Percentiles rank a stretch among this genome's conserved stretches.
These are phyloP conservation scores for Luperina testacea DNA, from an alignment of 2,888 invertebrate species.

Conservation along the genomic window DNA sequence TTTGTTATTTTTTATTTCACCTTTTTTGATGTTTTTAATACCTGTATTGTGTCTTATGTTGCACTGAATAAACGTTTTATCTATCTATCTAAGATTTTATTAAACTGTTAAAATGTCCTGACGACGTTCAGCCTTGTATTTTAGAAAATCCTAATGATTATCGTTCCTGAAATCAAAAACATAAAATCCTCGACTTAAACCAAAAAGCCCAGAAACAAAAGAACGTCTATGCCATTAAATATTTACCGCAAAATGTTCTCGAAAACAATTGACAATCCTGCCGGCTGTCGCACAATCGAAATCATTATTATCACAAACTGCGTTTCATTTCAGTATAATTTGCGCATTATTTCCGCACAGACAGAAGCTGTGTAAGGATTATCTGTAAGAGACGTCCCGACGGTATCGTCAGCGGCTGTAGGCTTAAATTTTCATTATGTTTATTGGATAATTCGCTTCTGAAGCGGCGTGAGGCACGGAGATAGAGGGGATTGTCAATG, in stretches of 20 bases:
- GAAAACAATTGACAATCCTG: constrained; percentile 52
- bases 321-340: constrained; percentile 76
- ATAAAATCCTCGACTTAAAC: not conserved
- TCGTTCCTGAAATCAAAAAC: not conserved
- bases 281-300: constrained; percentile 62
- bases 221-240: constrained; percentile 3
- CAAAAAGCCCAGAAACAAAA: constrained; percentile 20
- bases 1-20: no score
- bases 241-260: constrained; percentile 36
- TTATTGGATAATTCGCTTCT: constrained; percentile 89
- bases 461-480: constrained; percentile 82
- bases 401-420: constrained; percentile 82
- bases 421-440: constrained; percentile 90
- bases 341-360: constrained; percentile 78
- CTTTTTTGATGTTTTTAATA: no score
- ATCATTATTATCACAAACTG: constrained; percentile 67
- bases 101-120: not conserved
- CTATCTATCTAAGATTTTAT: no score
- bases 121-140: not conserved
- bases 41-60: no score
- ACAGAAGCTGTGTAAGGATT: constrained; percentile 80
- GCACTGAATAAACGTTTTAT: no score
- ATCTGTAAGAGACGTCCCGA: constrained; percentile 84
- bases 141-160: not conserved
- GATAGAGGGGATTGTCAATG: constrained; percentile 88